Conservation (phyloP, 2,113 vertebrate genomes). For the Guaruba guarouba region DNA sequence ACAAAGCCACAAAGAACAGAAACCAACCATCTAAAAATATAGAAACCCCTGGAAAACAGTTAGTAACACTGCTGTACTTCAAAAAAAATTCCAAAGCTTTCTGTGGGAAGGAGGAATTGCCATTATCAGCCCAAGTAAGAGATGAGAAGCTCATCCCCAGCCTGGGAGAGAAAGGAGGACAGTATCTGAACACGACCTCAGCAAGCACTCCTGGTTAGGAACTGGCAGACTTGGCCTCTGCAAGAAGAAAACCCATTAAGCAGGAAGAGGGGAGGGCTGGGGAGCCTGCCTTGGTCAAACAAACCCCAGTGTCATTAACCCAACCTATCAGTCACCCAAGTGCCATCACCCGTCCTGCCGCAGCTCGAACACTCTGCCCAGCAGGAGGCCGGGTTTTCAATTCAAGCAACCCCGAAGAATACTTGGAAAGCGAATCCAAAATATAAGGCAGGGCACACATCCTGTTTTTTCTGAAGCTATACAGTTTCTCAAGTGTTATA, state of each 20-base stretch:
- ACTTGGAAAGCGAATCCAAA: background rate
- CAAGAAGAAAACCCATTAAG: background rate
- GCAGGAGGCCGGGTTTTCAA: background rate
- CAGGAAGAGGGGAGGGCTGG: background rate
- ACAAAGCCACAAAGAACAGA: background rate
- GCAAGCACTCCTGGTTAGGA: background rate
- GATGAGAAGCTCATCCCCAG: background rate
- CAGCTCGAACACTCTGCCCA: rapidly evolving
- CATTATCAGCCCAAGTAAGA: background rate
- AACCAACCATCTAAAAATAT: background rate
- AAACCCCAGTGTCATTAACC: background rate
- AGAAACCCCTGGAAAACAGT: background rate
- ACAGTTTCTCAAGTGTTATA: slow-evolving; percentile 17
- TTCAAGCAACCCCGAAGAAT: background rate
- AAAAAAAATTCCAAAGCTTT: background rate
- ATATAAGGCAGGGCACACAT: background rate
- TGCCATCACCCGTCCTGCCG: background rate
- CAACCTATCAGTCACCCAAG: rapidly evolving
- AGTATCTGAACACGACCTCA: background rate
- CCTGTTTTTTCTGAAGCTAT: slow-evolving; percentile 21
- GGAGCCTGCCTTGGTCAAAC: rapidly evolving
- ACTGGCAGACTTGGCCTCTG: background rate
- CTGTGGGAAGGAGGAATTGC: background rate
- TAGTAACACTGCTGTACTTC: rapidly evolving
- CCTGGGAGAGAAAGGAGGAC: background rate